Conservation (phyloP, 1,140 invertebrate genomes). For the Pristionchus pacificus region DNA sequence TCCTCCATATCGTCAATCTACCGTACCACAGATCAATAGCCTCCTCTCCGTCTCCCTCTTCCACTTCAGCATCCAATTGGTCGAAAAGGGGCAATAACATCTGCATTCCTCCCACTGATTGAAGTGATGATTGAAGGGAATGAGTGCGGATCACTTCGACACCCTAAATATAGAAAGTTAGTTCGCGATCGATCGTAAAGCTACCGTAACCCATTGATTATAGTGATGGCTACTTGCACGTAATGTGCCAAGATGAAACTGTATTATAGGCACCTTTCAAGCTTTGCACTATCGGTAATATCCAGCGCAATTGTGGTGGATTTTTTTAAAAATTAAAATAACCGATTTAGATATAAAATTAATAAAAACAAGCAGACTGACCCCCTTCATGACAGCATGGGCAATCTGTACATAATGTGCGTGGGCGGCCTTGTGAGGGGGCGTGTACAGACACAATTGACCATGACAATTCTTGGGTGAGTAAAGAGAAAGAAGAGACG, state of each 20-base stretch:
- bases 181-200: too few relatives aligned
- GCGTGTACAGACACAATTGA: slow-evolving; percentile 88
- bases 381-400: slow-evolving; percentile 95
- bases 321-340: too few relatives aligned
- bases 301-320: too few relatives aligned
- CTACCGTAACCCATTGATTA: slow-evolving; percentile 4
- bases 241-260: too few relatives aligned
- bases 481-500: slow-evolving; percentile 96
- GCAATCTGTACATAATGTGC: slow-evolving; percentile 94
- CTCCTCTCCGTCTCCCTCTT: slow-evolving; percentile 57
- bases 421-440: slow-evolving; percentile 88
- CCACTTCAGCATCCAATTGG: slow-evolving; percentile 80
- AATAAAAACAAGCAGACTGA: too few relatives aligned
- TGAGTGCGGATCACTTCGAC: slow-evolving; percentile 97
- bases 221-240: slow-evolving; percentile 27
- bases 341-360: too few relatives aligned
- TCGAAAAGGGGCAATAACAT: slow-evolving; percentile 96
- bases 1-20: too few relatives aligned
- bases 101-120: slow-evolving; percentile 97
- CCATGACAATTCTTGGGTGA: slow-evolving; percentile 95
- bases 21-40: slow-evolving; percentile 62
- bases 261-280: too few relatives aligned
- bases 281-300: too few relatives aligned
- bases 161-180: slow-evolving; percentile 76
- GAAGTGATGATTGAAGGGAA: slow-evolving; percentile 95